phyloP scores from a whole-genome alignment of 2,888 invertebrate genomes.

The Caenorhabditis plicata region DNA sequence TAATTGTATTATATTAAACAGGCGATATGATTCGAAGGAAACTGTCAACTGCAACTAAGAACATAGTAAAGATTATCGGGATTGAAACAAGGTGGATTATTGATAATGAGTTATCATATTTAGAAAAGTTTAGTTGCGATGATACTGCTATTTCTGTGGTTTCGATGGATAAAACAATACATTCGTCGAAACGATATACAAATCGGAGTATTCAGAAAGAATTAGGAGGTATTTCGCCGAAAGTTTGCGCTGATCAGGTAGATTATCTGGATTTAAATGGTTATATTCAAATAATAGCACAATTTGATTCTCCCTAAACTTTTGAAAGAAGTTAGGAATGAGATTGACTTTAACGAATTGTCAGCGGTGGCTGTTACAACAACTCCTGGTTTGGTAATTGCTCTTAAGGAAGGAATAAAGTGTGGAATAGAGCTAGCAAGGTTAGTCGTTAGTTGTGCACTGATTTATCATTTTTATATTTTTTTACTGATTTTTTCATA shows the following conservation, averaged over 20 bases:
- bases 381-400: conserved; percentile 60
- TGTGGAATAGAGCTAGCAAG: conserved; percentile 52
- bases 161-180: conserved; percentile 19
- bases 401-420: conserved; percentile 58
- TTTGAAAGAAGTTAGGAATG: no score
- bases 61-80: no score
- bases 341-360: conserved; percentile 38
- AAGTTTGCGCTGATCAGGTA: conserved; percentile 48
- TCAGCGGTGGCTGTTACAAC: conserved; percentile 58
- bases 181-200: conserved; percentile 27
- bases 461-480: conserved; percentile 2
- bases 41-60: no score
- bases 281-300: conserved; percentile 39
- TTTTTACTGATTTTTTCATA: no score
- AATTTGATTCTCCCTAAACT: conserved; percentile 43
- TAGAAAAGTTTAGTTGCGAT: conserved; percentile 57
- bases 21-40: no score
- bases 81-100: conserved; percentile 52
- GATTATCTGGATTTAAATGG: neutral
- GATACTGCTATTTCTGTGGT: conserved; percentile 60
- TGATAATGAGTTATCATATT: conserved; percentile 55
- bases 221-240: conserved; percentile 55
- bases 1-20: no score
- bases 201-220: conserved; percentile 30
- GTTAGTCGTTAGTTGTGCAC: conserved; percentile 27